A percentile compares a stretch with the other conserved stretches of the same genome.
phyloP scores from a whole-genome alignment of 2,888 invertebrate species.

The Drosophila borealis region DNA sequence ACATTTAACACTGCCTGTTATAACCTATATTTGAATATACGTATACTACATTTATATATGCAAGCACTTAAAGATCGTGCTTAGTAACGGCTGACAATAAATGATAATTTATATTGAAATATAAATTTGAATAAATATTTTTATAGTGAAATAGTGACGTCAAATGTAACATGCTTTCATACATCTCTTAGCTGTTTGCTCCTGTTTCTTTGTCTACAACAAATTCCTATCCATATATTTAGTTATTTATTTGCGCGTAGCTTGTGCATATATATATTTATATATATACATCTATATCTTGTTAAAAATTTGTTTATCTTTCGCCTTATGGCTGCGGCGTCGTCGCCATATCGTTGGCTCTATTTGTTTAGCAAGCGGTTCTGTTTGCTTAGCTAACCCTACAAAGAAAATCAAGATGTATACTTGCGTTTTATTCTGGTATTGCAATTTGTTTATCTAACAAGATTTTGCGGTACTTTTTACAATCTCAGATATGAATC shows the following conservation, averaged over 20 bases:
- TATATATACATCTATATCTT: conserved; percentile 14
- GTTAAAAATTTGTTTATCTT: conserved; percentile 51
- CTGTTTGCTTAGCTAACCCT: conserved; percentile 40
- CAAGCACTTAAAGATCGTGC: not conserved
- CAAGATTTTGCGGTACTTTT: conserved; percentile 33
- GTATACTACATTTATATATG: not conserved
- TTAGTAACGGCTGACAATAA: not conserved
- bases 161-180: not conserved
- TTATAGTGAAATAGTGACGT: not conserved
- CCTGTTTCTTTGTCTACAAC: conserved; percentile 2
- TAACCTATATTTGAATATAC: too few species aligned
- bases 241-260: conserved; percentile 10
- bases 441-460: conserved; percentile 46
- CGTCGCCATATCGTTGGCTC: conserved; percentile 29
- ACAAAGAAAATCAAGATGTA: conserved; percentile 10
- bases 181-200: conserved; percentile 9
- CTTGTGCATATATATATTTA: not conserved
- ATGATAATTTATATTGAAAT: not conserved
- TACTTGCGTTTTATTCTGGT: conserved; percentile 11
- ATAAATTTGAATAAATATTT: not conserved
- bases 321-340: conserved; percentile 35
- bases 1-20: too few species aligned
- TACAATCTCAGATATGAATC: conserved; percentile 17
- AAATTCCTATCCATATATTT: conserved; percentile 1
- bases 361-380: conserved; percentile 54